Percentiles rank a stretch among this genome's conserved stretches.
Evolutionary conservation across 2,113 vertebrate species (phyloP).

Genomic region (Nothocercus nigrocapillus): DNA sequence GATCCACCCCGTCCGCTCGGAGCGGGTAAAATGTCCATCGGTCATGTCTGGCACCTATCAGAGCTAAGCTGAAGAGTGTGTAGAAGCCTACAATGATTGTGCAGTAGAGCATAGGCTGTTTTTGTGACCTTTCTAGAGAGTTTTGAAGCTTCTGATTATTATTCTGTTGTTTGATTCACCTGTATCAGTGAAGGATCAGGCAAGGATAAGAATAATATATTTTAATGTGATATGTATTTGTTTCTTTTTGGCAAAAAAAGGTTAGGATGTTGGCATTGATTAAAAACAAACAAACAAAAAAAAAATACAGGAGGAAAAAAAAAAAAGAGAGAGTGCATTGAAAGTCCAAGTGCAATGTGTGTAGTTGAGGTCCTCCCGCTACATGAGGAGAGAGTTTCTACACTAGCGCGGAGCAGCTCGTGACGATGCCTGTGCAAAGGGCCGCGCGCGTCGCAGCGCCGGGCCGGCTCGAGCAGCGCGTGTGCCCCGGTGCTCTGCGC

Average conservation of each 20-base stretch:
- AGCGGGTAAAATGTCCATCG: background rate
- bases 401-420: slow-evolving; percentile 15
- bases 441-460: too few relatives aligned
- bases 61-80: background rate
- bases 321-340: slow-evolving; percentile 14
- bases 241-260: slow-evolving; percentile 20
- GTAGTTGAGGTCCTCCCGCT: slow-evolving; percentile 10
- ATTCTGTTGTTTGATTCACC: slow-evolving; percentile 71
- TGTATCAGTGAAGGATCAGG: slow-evolving; percentile 73
- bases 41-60: background rate
- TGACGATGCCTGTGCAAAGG: background rate
- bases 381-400: slow-evolving; percentile 26
- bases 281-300: background rate
- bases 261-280: background rate
- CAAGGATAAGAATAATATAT: slow-evolving; percentile 71
- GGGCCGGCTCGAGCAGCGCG: too few relatives aligned
- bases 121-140: slow-evolving; percentile 61
- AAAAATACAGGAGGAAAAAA: background rate
- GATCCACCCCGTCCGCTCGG: background rate
- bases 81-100: slow-evolving; percentile 58
- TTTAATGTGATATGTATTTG: slow-evolving; percentile 43
- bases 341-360: slow-evolving; percentile 46
- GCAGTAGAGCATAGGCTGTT: slow-evolving; percentile 56
- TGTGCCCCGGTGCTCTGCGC: too few relatives aligned
- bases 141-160: slow-evolving; percentile 58